Percentiles rank a stretch among this genome's conserved stretches.
phyloP scores from a whole-genome alignment of 2,888 invertebrate species.

The Buathra laborator region DNA sequence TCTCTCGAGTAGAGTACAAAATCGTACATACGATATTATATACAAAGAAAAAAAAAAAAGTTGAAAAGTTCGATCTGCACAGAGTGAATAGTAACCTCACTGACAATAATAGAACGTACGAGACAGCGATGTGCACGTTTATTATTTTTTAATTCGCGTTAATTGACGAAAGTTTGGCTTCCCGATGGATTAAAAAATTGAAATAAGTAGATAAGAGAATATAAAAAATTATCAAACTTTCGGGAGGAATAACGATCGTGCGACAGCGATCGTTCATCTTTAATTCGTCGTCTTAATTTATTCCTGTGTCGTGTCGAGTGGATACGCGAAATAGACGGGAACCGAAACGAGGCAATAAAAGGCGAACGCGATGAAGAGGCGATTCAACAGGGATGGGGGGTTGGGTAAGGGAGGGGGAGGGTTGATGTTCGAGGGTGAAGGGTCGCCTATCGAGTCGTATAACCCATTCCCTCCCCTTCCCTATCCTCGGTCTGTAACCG shows the following conservation, averaged over 20 bases:
- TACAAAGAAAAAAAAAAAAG: constrained; percentile 38
- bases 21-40: constrained; percentile 31
- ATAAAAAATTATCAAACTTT: constrained; percentile 28
- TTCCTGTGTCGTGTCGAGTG: constrained; percentile 58
- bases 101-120: constrained; percentile 31
- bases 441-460: constrained; percentile 29
- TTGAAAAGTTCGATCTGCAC: constrained; percentile 28
- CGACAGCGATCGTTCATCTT: constrained; percentile 46
- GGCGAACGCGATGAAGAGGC: constrained; percentile 53
- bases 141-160: constrained; percentile 3
- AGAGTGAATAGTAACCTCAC: constrained; percentile 27
- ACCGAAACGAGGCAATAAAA: constrained; percentile 19
- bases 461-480: neutral
- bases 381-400: constrained; percentile 23
- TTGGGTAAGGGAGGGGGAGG: neutral
- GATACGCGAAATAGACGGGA: constrained; percentile 33
- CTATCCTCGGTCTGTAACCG: neutral
- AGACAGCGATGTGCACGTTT: constrained; percentile 68
- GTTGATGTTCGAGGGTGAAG: constrained; percentile 50
- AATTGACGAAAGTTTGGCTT: constrained; percentile 18
- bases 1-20: neutral
- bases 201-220: constrained; percentile 20
- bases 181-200: neutral
- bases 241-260: constrained; percentile 13
- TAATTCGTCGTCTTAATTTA: constrained; percentile 58